Conservation (phyloP, 1,140 invertebrate species). For the Trichomalopsis sarcophagae region DNA sequence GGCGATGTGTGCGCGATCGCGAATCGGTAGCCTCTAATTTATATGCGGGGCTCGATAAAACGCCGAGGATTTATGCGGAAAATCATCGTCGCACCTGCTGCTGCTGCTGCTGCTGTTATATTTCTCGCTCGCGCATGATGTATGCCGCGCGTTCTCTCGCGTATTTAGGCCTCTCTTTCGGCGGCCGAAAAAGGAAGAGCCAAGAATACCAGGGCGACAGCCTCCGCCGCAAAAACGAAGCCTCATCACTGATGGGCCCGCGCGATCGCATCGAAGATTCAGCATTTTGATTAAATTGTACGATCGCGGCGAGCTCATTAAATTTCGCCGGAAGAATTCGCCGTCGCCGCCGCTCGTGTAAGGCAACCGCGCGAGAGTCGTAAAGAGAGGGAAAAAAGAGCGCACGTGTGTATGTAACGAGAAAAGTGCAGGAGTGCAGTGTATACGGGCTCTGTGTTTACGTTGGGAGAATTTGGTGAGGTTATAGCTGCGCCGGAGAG, state of each 20-base stretch:
- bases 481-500: neutral
- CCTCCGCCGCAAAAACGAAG: neutral
- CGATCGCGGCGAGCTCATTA: neutral
- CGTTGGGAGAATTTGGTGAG: constrained; percentile 8
- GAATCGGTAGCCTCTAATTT: constrained; percentile 25
- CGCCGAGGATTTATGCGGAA: neutral
- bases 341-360: neutral
- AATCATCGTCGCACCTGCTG: neutral
- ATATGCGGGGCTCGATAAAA: constrained; percentile 6
- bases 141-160: neutral
- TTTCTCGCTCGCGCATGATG: neutral
- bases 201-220: neutral
- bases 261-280: constrained; percentile 2
- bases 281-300: constrained; percentile 17
- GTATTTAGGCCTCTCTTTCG: too few species aligned
- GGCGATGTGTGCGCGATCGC: neutral
- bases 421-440: neutral
- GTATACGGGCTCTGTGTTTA: neutral
- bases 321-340: constrained; percentile 31
- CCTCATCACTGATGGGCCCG: neutral
- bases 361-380: too few species aligned
- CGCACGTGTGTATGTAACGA: neutral
- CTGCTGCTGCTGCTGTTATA: neutral
- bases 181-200: neutral
- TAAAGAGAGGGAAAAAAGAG: constrained; percentile 3